Base-by-base conservation (phyloP, 2,797 vertebrate genomes). In the Nyctalus aviator region DNA sequence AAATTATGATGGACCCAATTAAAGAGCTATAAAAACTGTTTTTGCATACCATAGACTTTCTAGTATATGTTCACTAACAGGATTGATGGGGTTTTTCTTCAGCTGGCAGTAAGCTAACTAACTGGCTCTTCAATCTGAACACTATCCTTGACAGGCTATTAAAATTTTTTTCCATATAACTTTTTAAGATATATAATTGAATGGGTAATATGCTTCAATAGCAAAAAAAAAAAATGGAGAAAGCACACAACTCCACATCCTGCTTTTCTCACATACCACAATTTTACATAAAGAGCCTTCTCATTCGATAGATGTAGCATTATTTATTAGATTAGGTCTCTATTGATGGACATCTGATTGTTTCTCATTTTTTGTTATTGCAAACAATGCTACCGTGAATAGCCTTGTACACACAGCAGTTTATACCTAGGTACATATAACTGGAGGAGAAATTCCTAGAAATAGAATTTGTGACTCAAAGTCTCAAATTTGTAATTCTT, bases 311-410 rank as follows among this genome's bases (percentile, higher is more conserved):
- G n/a, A 72, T 76, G 10, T 84, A 84, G 32, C 46, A 84, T 81
- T 92, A 64, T 90, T 84, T 81, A 95, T 86, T 86, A 72, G 64
- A 64, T 79, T 50, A 57, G 21, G 76, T 25, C 18, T 30, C 59
- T 66, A 59, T 27, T 86, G 88, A 73, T 66, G 37, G 59, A 84
- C 14, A 91, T 83, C 27, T 76, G 30, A 14, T 83, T 83, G 13
- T 77, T 93, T 86, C 57, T 69, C 32, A 95, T 73, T 84, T 94
- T 84, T 94, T 94, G 20, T 92, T 88, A 87, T 85, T 73, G 82
- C 18, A 83, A 79, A 76, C 55, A 94, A 55, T n/a, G 59, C 18
- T 91, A 71, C 8, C 57, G 32, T 82, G n/a, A 91, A 85, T 64
- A 84, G 59, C n/a, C n/a, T 73, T 89, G 48, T 37, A 55, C 27